Evolutionary conservation across 2,797 vertebrate species (phyloP).

Genomic region (Pampus argenteus): DNA sequence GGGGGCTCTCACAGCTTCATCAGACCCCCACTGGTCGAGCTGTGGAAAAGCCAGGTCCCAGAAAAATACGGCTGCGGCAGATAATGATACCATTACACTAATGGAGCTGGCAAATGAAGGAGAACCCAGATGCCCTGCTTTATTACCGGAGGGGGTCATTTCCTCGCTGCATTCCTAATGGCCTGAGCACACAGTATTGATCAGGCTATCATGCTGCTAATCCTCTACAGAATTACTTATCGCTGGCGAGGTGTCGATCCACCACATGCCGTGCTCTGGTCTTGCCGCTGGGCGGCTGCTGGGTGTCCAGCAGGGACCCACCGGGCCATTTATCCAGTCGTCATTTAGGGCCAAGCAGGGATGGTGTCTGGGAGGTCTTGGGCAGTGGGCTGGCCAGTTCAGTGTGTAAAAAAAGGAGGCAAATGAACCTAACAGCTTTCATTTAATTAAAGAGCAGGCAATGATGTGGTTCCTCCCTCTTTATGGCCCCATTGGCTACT

Average conservation of each 20-base stretch:
- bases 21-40: slow-evolving; percentile 81
- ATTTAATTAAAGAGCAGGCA: slow-evolving; percentile 93
- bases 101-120: slow-evolving; percentile 98
- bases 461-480: slow-evolving; percentile 85
- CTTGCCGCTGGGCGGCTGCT: slow-evolving; percentile 69
- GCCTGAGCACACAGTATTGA: slow-evolving; percentile 94
- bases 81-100: slow-evolving; percentile 99
- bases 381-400: slow-evolving; percentile 74
- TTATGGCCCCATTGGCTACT: slow-evolving; percentile 86
- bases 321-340: slow-evolving; percentile 75
- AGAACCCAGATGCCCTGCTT: slow-evolving; percentile 94
- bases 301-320: slow-evolving; percentile 76
- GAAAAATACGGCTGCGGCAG: slow-evolving; percentile 93
- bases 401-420: slow-evolving; percentile 73
- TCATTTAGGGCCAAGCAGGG: slow-evolving; percentile 90
- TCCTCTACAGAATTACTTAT: slow-evolving; percentile 98
- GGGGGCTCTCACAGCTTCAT: slow-evolving; percentile 82
- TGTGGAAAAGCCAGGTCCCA: slow-evolving; percentile 75
- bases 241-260: slow-evolving; percentile 91
- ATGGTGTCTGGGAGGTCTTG: slow-evolving; percentile 84
- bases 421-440: slow-evolving; percentile 88
- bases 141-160: slow-evolving; percentile 98
- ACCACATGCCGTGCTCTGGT: slow-evolving; percentile 67
- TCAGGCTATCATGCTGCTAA: slow-evolving; percentile 98
- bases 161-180: slow-evolving; percentile 97